Percentiles rank a stretch among this genome's conserved stretches.
phyloP scores from a whole-genome alignment of 2,888 invertebrate species.

The Hyppa rectilinea region DNA sequence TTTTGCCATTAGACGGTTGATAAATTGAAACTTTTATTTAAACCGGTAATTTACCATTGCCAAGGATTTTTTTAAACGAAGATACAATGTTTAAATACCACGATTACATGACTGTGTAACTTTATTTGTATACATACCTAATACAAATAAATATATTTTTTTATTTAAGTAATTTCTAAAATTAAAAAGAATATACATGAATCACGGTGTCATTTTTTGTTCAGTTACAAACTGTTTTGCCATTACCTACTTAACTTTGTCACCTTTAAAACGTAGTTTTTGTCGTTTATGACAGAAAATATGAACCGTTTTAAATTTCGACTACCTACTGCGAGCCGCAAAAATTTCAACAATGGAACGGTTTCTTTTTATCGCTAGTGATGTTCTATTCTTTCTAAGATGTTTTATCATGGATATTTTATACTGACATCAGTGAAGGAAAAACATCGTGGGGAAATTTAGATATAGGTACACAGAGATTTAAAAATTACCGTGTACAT shows the following conservation, averaged over 20 bases:
- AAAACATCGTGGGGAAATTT: too few relatives aligned
- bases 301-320: slow-evolving; percentile 18
- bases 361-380: slow-evolving; percentile 6
- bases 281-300: slow-evolving; percentile 16
- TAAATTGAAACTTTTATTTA: slow-evolving; percentile 36
- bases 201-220: neutral
- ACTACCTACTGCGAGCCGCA: slow-evolving; percentile 7
- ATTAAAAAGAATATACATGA: too few relatives aligned
- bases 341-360: slow-evolving; percentile 30
- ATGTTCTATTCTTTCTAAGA: neutral
- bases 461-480: too few relatives aligned
- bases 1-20: slow-evolving; percentile 35
- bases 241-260: slow-evolving; percentile 21
- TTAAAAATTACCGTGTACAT: too few relatives aligned
- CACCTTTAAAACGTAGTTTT: slow-evolving; percentile 19
- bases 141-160: too few relatives aligned
- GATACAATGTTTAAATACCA: neutral
- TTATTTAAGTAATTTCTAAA: too few relatives aligned
- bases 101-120: neutral
- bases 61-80: neutral
- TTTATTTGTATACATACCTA: too few relatives aligned
- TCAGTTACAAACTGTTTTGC: slow-evolving; percentile 12
- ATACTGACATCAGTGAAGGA: too few relatives aligned
- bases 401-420: too few relatives aligned
- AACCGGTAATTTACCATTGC: slow-evolving; percentile 15